Conservation (phyloP, 92 coral and sea anemone genomes). For the Galaxea fascicularis region DNA sequence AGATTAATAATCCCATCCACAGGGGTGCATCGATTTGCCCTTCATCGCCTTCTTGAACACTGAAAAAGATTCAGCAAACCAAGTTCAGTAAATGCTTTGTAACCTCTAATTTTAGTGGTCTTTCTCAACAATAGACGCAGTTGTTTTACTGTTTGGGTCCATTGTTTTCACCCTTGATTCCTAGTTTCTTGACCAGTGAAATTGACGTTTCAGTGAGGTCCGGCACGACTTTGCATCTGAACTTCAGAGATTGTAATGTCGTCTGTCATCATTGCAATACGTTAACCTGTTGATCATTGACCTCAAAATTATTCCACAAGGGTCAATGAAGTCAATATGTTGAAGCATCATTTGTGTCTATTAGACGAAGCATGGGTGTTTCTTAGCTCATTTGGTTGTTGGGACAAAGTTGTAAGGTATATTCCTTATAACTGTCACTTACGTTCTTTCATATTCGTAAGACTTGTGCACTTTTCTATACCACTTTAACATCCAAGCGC, state of each 20-base stretch:
- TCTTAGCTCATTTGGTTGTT: background rate
- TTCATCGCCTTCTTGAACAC: constrained; percentile 60
- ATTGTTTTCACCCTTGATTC: too few relatives aligned
- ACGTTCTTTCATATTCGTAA: constrained; percentile 88
- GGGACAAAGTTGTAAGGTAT: background rate
- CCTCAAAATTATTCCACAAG: too few relatives aligned
- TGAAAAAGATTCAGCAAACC: background rate
- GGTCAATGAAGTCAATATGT: too few relatives aligned
- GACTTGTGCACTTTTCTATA: constrained; percentile 65
- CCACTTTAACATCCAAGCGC: constrained; percentile 81
- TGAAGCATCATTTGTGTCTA: too few relatives aligned
- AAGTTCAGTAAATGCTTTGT: background rate
- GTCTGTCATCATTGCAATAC: too few relatives aligned
- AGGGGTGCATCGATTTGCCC: constrained; percentile 84
- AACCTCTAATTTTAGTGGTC: background rate
- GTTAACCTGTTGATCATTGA: too few relatives aligned
- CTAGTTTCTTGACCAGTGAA: too few relatives aligned
- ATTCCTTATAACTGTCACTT: constrained; percentile 19
- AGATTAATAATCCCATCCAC: constrained; percentile 80
- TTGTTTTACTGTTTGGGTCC: too few relatives aligned
- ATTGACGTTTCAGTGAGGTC: too few relatives aligned
- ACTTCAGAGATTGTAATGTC: too few relatives aligned
- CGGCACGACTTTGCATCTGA: too few relatives aligned
- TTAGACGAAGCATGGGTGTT: background rate
- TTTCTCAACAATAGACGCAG: too few relatives aligned